A percentile compares a stretch with the other conserved stretches of the same genome.
These are phyloP conservation scores for Australoheros scitulus DNA, from an alignment of 2,113 vertebrate genomes.

Conservation along the genomic window DNA sequence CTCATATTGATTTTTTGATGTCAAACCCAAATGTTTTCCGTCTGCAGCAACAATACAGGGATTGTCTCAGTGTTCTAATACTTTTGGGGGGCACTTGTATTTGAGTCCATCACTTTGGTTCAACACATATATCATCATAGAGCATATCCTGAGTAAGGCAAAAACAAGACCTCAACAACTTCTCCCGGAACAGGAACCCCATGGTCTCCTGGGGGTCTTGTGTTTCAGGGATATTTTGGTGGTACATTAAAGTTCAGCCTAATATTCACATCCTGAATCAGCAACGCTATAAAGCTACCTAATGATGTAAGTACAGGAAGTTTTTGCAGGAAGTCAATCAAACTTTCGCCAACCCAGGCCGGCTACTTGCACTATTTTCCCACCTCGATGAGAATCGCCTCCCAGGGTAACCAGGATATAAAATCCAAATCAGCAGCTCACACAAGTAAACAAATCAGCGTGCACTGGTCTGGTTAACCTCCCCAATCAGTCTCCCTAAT, in stretches of 20 bases:
- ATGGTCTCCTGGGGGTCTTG: neutral
- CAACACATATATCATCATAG: neutral
- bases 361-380: neutral
- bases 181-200: neutral
- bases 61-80: too few species aligned
- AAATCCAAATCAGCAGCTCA: neutral
- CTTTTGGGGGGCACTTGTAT: neutral
- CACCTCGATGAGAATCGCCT: neutral
- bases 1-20: too few species aligned
- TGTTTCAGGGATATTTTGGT: neutral
- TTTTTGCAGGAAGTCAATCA: neutral
- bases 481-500: neutral
- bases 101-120: neutral
- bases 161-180: neutral
- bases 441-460: slow-evolving; percentile 9
- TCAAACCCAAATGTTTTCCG: too few species aligned
- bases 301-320: neutral
- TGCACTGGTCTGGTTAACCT: neutral
- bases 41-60: too few species aligned
- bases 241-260: neutral
- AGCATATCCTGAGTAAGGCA: neutral
- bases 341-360: neutral
- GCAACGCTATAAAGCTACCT: neutral
- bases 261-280: neutral
- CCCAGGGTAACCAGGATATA: neutral